A percentile compares a stretch with the other conserved stretches of the same genome.
phyloP scores from a whole-genome alignment of 2,113 vertebrate species.

The Oreochromis tanganicae region DNA sequence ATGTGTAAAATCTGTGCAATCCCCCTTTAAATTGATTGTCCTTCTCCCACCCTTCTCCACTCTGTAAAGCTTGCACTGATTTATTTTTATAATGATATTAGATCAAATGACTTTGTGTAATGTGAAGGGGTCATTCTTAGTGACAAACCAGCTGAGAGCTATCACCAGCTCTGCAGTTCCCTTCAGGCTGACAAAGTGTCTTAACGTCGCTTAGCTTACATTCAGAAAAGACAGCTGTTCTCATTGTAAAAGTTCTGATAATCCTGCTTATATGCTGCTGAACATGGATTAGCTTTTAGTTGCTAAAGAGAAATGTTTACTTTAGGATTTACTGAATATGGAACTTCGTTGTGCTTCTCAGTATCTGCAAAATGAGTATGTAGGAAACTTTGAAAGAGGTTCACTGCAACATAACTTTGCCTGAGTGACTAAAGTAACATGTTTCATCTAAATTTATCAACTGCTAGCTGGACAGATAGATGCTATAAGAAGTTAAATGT shows the following conservation, averaged over 20 bases:
- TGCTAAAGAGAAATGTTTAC: background rate
- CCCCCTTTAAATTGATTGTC: background rate
- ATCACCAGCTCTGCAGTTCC: background rate
- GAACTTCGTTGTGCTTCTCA: background rate
- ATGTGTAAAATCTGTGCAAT: background rate
- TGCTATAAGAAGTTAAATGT: background rate
- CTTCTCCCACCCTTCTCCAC: background rate
- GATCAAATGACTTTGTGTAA: background rate
- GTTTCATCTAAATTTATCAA: background rate
- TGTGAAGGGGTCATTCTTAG: background rate
- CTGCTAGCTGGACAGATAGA: background rate
- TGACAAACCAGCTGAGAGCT: background rate
- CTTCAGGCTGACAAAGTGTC: background rate
- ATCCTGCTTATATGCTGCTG: background rate
- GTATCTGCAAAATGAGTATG: background rate
- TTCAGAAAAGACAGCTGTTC: background rate
- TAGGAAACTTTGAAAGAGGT: background rate
- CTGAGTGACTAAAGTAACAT: background rate
- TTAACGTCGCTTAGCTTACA: background rate
- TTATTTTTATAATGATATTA: background rate
- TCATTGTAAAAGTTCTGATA: background rate
- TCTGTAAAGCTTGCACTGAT: background rate
- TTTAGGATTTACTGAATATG: background rate
- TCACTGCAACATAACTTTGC: accelerated
- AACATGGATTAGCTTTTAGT: background rate